These are phyloP conservation scores for Ginglymostoma cirratum DNA, from an alignment of 2,113 vertebrate genomes.

Conservation along the genomic window DNA sequence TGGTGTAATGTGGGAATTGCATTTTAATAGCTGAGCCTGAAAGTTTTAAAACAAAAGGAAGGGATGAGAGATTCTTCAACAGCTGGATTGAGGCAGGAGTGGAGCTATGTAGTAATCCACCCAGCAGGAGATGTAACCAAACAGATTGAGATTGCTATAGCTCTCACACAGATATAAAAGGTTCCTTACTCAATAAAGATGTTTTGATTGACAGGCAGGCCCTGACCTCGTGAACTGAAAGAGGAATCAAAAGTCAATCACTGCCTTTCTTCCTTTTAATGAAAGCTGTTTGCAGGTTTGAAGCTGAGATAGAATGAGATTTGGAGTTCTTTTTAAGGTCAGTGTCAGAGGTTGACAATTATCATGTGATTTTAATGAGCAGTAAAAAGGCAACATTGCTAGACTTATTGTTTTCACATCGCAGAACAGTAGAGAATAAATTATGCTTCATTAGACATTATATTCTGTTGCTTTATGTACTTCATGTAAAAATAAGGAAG, in stretches of 20 bases:
- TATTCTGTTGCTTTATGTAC: not conserved
- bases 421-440: not conserved
- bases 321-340: not conserved
- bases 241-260: not conserved
- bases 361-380: not conserved
- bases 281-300: no score
- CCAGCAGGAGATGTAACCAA: not conserved
- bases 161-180: not conserved
- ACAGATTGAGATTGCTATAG: not conserved
- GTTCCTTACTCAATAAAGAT: not conserved
- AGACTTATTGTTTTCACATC: not conserved
- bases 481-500: not conserved
- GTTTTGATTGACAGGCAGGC: no score
- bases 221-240: not conserved
- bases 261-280: not conserved
- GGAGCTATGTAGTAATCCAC: no score
- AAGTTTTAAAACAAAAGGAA: no score
- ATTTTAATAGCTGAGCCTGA: no score
- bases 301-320: not conserved
- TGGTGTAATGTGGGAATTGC: no score
- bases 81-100: no score
- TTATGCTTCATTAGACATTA: not conserved
- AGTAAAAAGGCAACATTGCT: not conserved
- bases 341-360: not conserved
- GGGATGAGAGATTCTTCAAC: no score